phyloP scores from a whole-genome alignment of 2,888 invertebrate genomes.

The Alentia gelatinosa region DNA sequence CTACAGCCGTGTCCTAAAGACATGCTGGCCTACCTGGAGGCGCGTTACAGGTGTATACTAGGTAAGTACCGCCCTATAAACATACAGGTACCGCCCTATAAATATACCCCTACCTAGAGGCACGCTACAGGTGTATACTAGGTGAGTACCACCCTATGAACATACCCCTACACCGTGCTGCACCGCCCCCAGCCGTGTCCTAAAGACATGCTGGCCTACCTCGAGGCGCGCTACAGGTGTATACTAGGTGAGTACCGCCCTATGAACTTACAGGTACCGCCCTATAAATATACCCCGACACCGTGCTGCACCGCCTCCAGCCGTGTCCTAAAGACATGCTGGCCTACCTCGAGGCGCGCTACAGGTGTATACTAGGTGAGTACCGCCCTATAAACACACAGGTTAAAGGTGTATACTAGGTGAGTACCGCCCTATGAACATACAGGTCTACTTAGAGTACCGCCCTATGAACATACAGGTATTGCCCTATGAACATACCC shows the following conservation, averaged over 20 bases:
- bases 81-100: too few relatives aligned
- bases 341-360: constrained; percentile 64
- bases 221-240: constrained; percentile 64
- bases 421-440: too few relatives aligned
- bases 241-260: constrained; percentile 59
- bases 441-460: too few relatives aligned
- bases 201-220: constrained; percentile 64
- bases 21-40: constrained; percentile 64
- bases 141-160: too few relatives aligned
- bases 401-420: too few relatives aligned
- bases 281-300: too few relatives aligned
- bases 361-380: constrained; percentile 62
- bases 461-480: too few relatives aligned
- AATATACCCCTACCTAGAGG: constrained; percentile 65
- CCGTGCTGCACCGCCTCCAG: constrained; percentile 61
- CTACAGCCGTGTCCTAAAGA: constrained; percentile 65
- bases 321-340: constrained; percentile 64
- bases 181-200: constrained; percentile 64
- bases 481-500: too few relatives aligned
- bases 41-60: constrained; percentile 61
- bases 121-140: too few relatives aligned
- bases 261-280: too few relatives aligned
- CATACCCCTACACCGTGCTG: constrained; percentile 62
- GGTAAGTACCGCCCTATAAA: constrained; percentile 59
- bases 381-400: too few relatives aligned